Conservation (phyloP, 2,113 vertebrate genomes). For the Serinus canaria region DNA sequence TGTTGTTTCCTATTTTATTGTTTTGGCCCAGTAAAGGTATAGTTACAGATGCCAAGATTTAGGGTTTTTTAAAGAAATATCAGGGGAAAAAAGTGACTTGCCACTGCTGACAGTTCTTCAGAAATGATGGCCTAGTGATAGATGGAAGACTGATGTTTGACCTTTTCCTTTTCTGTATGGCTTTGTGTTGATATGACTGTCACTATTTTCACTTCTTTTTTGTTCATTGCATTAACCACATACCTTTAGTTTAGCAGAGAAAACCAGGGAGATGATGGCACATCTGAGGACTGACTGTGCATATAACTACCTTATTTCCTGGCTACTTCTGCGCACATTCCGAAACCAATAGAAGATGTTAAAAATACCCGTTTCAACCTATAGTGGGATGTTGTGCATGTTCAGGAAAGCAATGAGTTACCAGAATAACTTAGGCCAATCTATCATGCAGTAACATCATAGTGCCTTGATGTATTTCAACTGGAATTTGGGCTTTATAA, state of each 20-base stretch:
- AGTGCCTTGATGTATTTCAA: not conserved
- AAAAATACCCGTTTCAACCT: not conserved
- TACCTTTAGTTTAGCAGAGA: not conserved
- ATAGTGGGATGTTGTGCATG: not conserved
- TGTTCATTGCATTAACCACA: not conserved
- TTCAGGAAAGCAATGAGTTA: not conserved
- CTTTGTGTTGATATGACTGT: not conserved
- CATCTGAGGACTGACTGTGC: not conserved
- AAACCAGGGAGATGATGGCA: not conserved
- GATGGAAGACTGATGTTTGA: not conserved
- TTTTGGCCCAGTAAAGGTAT: not conserved
- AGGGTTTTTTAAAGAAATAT: not conserved
- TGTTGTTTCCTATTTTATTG: not conserved
- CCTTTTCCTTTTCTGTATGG: not conserved
- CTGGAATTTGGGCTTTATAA: not conserved
- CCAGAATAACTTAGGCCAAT: not conserved
- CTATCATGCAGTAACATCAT: not conserved
- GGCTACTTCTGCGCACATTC: not conserved
- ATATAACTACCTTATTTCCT: not conserved
- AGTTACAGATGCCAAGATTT: not conserved
- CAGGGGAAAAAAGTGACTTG: not conserved
- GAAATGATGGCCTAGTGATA: not conserved
- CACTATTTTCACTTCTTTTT: not conserved
- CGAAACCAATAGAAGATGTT: not conserved
- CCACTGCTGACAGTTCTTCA: not conserved